A percentile compares a stretch with the other conserved stretches of the same genome.
These are phyloP conservation scores for Cirrhinus mrigala DNA, from an alignment of 2,797 vertebrate genomes.

Conservation along the genomic window DNA sequence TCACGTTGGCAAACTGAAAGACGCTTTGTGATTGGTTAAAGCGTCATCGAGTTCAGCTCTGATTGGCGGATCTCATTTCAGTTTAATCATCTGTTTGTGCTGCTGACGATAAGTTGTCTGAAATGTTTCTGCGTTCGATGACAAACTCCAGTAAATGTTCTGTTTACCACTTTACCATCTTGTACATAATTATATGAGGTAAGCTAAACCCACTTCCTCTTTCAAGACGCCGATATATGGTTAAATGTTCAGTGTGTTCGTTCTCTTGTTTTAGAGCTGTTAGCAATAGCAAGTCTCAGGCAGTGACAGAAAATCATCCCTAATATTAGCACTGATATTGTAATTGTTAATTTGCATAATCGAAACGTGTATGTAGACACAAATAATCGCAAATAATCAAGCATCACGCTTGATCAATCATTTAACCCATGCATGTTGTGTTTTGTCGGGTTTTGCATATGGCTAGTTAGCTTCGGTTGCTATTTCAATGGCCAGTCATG, in stretches of 20 bases:
- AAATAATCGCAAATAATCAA: not conserved
- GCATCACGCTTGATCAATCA: not conserved
- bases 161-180: not conserved
- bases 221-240: too few species aligned
- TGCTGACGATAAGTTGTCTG: not conserved
- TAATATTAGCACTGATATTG: too few species aligned
- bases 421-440: too few species aligned
- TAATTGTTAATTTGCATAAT: not conserved
- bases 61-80: not conserved
- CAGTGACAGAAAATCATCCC: not conserved
- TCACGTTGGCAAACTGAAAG: not conserved
- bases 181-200: slow-evolving; percentile 22
- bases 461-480: slow-evolving; percentile 24
- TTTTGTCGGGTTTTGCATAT: not conserved
- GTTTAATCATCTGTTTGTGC: not conserved
- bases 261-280: not conserved
- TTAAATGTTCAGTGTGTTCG: not conserved
- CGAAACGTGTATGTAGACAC: not conserved
- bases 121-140: slow-evolving; percentile 7
- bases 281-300: slow-evolving; percentile 7
- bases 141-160: not conserved
- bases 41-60: not conserved
- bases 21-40: not conserved
- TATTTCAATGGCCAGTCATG: not conserved
- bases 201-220: not conserved